Base-by-base conservation (phyloP, 1,140 invertebrate species). In the Aphis craccivora region DNA sequence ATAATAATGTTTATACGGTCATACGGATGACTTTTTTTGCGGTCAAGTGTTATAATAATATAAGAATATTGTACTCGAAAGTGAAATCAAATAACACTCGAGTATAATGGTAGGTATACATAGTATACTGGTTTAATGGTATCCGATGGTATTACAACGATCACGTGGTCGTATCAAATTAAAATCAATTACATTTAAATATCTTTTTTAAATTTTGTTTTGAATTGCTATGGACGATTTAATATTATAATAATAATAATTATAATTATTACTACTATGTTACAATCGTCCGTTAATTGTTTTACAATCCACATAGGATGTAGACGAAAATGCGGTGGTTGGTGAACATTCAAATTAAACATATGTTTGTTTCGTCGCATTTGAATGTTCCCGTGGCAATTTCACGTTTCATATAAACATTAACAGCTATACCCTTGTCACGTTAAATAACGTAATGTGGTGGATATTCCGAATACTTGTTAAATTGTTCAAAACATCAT, bases 391-490 rank as follows among this genome's bases (percentile, higher is more conserved):
- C 22, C 88, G 88, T 55, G 60, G 60, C 60, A 76, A 76, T 90
- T 90, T 90, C 48, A 23, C 40, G n/a, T 88, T 88, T 88, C 30
- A 23, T 51, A 53, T 88, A 22, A 88, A 51, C 87, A 88, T 51
- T 48, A 48, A 88, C 87, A 51, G n/a, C 87, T 51, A 20, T 88
- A 88, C 87, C 87, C 87, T 22, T 35, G 30, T 88, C 45, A 18
- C 30, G 48, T 35, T 88, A 14, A 48, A 53, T 35, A 37, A 90
- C 88, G 35, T 88, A 35, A 23, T 55, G 22, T 14, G 51, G n/a
- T 55, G 23, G 23, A 90, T 90, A 55, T 55, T 55, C 88, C 48
- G 14, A 90, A 90, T 90, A 37, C 88, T 90, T 90, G 88, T 90
- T 90, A 90, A 55, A 53, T 90, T 90, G 88, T 90, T 90, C 22